A percentile compares a stretch with the other conserved stretches of the same genome.
Conservation (phyloP, 2,888 invertebrate genomes). For the Sylvicola fuscatus region DNA sequence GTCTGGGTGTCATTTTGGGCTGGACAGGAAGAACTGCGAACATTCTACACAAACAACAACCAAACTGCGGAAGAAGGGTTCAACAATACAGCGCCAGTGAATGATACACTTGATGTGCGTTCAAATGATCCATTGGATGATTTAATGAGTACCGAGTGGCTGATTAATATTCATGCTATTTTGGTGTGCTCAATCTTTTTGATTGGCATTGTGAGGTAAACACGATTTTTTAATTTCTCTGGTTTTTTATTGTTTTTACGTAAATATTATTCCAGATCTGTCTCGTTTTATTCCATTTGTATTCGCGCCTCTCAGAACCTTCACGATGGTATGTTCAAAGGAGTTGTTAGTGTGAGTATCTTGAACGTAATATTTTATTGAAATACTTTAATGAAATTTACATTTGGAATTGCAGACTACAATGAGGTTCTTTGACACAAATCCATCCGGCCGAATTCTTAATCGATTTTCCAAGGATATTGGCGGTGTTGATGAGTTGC, state of each 20-base stretch:
- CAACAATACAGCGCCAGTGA: not conserved
- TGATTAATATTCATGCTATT: constrained; percentile 38
- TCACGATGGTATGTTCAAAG: constrained; percentile 47
- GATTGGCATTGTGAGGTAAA: constrained; percentile 34
- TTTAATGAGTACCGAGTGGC: constrained; percentile 20
- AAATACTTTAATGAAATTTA: constrained; percentile 11
- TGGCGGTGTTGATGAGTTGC: constrained; percentile 55
- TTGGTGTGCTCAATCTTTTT: constrained; percentile 31
- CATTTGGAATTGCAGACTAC: constrained; percentile 20
- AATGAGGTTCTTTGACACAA: constrained; percentile 63
- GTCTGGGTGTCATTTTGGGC: constrained; percentile 48
- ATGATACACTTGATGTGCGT: constrained; percentile 1
- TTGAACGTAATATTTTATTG: not conserved
- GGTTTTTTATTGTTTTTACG: too few relatives aligned
- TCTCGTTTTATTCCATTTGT: constrained; percentile 40
- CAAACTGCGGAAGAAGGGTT: not conserved
- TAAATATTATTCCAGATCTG: constrained; percentile 29
- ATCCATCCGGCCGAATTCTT: constrained; percentile 60
- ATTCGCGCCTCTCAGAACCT: constrained; percentile 42
- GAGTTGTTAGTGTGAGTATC: constrained; percentile 14
- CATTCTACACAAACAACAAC: constrained; percentile 4
- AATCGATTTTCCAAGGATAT: constrained; percentile 70
- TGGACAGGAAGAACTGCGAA: constrained; percentile 13
- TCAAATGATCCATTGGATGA: constrained; percentile 1
- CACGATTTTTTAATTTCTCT: too few relatives aligned